Base-by-base conservation (phyloP, 2,797 vertebrate genomes). In the Enteromius radiatus region DNA sequence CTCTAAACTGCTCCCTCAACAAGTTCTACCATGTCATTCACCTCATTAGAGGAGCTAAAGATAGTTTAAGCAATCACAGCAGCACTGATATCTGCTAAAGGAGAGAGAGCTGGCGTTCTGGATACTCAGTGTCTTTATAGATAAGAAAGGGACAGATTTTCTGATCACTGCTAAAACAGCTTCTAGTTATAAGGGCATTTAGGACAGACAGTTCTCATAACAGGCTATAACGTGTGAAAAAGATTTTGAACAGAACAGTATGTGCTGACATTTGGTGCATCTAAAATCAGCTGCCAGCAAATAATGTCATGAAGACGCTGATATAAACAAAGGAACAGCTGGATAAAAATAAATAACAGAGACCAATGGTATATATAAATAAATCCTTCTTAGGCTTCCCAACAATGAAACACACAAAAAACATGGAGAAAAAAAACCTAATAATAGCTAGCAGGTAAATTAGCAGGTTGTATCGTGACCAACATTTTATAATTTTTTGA, bases 41-140 rank as follows among this genome's bases (percentile, higher is more conserved):
- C 52, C 52, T 78, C 74, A 83, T 83, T 69, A 83, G 38, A 47
- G 26, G 19, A 63, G 64, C 81, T 78, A 78, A 83, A 83, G 43
- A 78, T 70, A 70, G 54, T 36, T 78, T 78, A 33, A 23, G 71
- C 49, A 23, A 74, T 49, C 76, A 36, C 76, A 64, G 59, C 76
- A 65, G 26, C 43, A 31, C 43, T 52, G 26, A 73, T 12, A 73
- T 73, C 69, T 73, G 26, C 11, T 28, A 17, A 6, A 70, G 67
- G n/a, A 70, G 67, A 10, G 68, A 45, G 67, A 26, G 56, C 23
- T 26, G 56, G 23, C 11, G 5, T 26, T 59, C 4, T 14, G 56
- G 54, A 59, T 56, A 1, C n/a, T 56, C 52, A 0, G 9, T 11
- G 52, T 5, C n/a, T 59, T 59, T 59, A 59, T 26, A 4, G 11